Base-by-base conservation (phyloP, 2,113 vertebrate species). In the Oncorhynchus clarkii region DNA sequence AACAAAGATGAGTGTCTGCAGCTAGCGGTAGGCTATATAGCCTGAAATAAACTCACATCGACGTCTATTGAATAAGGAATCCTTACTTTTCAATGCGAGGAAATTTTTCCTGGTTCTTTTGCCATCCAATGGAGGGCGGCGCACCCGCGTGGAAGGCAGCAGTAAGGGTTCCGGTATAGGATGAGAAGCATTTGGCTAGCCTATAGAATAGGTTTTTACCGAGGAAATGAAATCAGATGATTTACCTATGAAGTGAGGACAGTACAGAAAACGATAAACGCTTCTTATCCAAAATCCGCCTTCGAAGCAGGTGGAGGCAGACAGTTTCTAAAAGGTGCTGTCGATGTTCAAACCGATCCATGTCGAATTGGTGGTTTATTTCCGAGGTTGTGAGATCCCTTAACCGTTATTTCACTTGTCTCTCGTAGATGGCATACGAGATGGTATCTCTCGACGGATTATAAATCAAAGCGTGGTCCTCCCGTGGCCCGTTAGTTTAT, bases 381-480 rank as follows among this genome's bases (percentile, higher is more conserved):
- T 92, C 91, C 91, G 88, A 83, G 85, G 81, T 77, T 75, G 74
- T 70, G 78, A 87, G 81, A 78, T 82, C 26, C 22, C 78, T 71
- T 45, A 57, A 73, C 54, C 27, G 1, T 22, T 27, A 57, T 9
- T 31, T 76, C 71, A 2, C 69, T 34, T 29, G 24, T 65, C 51
- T 64, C 67, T 27, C 71, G 72, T 22, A 26, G 34, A 16, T 39
- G 64, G 70, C 31, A 4, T 67, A 26, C 20, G 62, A 71, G 75
- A 72, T 29, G 67, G 27, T 71, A 49, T 54, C 77, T 20, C 27
- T 39, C 73, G 29, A 71, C 39, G 57, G 70, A 22, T 67, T 12
- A 64, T n/a, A 59, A 68, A 68, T n/a, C 64, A 34, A 72, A 66
- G 77, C 70, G n/a, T 67, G 79, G 72, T 86, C 78, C 79, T 71